Evolutionary conservation across 2,113 vertebrate species (phyloP), one percentile per base, ranked within the genome.

Genomic region (Puffinus mauretanicus): DNA sequence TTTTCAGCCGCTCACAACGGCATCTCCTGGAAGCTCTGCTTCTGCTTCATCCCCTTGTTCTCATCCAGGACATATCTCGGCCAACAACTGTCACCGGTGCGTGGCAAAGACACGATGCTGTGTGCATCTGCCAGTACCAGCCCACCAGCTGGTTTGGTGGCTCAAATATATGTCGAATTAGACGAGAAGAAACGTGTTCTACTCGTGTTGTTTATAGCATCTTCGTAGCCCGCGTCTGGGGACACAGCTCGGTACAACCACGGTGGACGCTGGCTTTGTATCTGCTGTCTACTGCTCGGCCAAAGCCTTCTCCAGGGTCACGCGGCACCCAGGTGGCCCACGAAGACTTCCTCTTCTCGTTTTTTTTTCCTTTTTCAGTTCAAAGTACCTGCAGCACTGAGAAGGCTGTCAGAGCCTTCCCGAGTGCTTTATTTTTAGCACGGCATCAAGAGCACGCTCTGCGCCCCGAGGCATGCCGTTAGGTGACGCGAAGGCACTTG

Each of bases 121-220:
- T 6, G 32, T 10, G 1, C 14, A 7, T 34, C 71, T 46, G 51
- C 49, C 29, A 14, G 49, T 7, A 3, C 57, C 40, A 22, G 5
- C 42, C 79, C 78, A 21, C 13, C 32, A 4, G 57, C 49, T 52
- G 10, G 0, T 62, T 20, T 19, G 7, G 49, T 2, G 20, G 6
- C 66, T 65, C 38, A 22, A 52, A 24, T 22, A 3, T 4, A 3
- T 0, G 3, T 22, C 11, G 78, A 11, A 36, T 62, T 10, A 26
- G 52, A 38, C 2, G 13, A 73, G 34, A 34, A 67, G 51, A 15
- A 52, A 18, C 1, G 1, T 16, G 7, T 12, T 44, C 24, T 22
- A 7, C 32, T 21, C 3, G 0, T 16, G 40, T 7, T 29, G 24
- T 27, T 62, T 25, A 3, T 4, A 29, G 30, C n/a, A 29, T 8